phyloP scores from a whole-genome alignment of 2,113 vertebrate genomes.

The Verasper variegatus region DNA sequence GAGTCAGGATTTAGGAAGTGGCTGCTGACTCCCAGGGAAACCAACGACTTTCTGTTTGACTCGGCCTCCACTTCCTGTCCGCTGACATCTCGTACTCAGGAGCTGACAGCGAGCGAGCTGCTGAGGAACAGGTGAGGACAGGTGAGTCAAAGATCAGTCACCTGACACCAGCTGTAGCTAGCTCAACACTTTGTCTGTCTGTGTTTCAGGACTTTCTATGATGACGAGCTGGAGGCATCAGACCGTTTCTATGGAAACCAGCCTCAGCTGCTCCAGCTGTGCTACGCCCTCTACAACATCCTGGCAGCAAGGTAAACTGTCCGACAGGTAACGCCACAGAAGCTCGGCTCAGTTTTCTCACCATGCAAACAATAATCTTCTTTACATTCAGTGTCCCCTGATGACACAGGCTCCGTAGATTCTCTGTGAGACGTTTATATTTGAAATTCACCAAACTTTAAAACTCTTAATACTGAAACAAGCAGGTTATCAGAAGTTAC shows the following conservation, averaged over 20 bases:
- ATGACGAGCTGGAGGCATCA: constrained; percentile 89
- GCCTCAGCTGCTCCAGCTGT: constrained; percentile 88
- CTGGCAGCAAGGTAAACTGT: constrained; percentile 84
- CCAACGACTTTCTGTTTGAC: constrained; percentile 64
- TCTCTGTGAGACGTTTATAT: no score
- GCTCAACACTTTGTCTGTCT: neutral
- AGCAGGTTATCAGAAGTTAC: neutral
- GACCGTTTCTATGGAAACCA: constrained; percentile 89
- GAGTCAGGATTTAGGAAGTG: constrained; percentile 61
- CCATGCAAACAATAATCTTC: no score
- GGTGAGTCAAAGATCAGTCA: neutral
- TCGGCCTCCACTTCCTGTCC: constrained; percentile 80
- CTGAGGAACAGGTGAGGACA: constrained; percentile 88
- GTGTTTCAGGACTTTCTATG: constrained; percentile 87
- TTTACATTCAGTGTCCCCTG: neutral
- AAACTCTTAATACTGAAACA: no score
- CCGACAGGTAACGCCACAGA: neutral
- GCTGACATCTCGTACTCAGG: constrained; percentile 84
- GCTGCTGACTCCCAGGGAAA: constrained; percentile 57
- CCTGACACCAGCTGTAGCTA: neutral
- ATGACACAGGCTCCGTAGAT: neutral
- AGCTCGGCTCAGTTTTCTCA: no score
- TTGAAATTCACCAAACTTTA: no score
- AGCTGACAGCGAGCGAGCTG: constrained; percentile 92
- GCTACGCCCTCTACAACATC: constrained; percentile 91